A percentile compares a stretch with the other conserved stretches of the same genome.
Evolutionary conservation across 2,113 vertebrate genomes (phyloP).

Genomic region (Nyctibius bracteatus): DNA sequence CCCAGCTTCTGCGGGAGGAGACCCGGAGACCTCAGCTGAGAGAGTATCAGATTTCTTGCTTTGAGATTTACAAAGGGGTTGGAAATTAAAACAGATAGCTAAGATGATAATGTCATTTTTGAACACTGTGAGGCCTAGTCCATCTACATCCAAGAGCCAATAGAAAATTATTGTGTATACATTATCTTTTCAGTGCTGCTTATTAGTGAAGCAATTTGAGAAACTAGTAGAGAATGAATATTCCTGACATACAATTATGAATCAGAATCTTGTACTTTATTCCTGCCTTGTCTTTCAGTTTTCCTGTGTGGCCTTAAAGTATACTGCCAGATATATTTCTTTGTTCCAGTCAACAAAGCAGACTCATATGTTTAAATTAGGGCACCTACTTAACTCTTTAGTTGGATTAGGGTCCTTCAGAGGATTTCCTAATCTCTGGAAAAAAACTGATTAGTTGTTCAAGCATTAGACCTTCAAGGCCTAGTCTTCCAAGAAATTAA

Average conservation of each 20-base stretch:
- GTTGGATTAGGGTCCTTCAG: slow-evolving; percentile 20
- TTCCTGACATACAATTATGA: neutral
- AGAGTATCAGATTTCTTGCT: too few relatives aligned
- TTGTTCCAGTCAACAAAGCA: neutral
- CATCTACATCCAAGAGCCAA: neutral
- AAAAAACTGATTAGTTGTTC: neutral
- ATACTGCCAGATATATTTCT: neutral
- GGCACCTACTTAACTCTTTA: slow-evolving; percentile 17
- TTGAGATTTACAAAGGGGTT: too few relatives aligned
- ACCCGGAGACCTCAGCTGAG: too few relatives aligned
- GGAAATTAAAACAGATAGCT: too few relatives aligned
- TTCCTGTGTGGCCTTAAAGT: neutral
- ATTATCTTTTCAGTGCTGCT: neutral
- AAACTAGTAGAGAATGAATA: neutral
- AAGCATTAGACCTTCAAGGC: neutral
- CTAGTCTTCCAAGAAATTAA: neutral
- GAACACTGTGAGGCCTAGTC: neutral
- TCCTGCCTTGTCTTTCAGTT: neutral
- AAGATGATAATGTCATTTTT: too few relatives aligned
- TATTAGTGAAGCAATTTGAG: neutral
- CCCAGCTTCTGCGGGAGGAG: too few relatives aligned
- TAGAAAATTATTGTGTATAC: neutral
- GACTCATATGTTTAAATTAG: neutral
- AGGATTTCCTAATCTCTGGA: neutral
- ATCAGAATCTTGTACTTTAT: neutral